Conservation (phyloP, 1,140 invertebrate species). For the Conopomorpha cramerella region DNA sequence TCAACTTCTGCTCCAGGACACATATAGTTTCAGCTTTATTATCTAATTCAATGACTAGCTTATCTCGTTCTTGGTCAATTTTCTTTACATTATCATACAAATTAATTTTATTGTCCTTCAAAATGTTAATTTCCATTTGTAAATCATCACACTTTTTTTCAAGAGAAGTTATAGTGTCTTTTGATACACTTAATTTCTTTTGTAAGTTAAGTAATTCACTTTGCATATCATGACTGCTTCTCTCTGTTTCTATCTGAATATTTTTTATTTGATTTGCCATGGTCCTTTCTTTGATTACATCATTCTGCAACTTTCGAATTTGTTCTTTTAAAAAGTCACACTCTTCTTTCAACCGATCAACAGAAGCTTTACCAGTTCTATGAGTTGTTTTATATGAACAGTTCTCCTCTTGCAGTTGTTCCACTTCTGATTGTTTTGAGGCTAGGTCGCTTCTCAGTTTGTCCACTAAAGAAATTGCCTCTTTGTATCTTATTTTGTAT, state of each 20-base stretch:
- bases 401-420: slow-evolving; percentile 45
- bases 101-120: slow-evolving; percentile 62
- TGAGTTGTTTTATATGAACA: slow-evolving; percentile 43
- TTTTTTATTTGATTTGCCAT: slow-evolving; percentile 60
- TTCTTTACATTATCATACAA: slow-evolving; percentile 58
- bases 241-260: slow-evolving; percentile 66
- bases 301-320: slow-evolving; percentile 45
- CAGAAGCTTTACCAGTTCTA: slow-evolving; percentile 39
- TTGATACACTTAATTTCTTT: slow-evolving; percentile 57
- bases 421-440: slow-evolving; percentile 39
- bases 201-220: slow-evolving; percentile 59
- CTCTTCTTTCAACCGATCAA: slow-evolving; percentile 41
- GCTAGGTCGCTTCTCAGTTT: slow-evolving; percentile 43
- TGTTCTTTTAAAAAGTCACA: slow-evolving; percentile 46
- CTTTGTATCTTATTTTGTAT: slow-evolving; percentile 33
- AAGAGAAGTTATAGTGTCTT: slow-evolving; percentile 55
- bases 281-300: slow-evolving; percentile 50
- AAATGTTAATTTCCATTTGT: slow-evolving; percentile 58
- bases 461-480: slow-evolving; percentile 28
- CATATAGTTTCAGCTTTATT: slow-evolving; percentile 63
- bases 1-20: slow-evolving; percentile 61
- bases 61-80: slow-evolving; percentile 66
- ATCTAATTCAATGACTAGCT: slow-evolving; percentile 64
- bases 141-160: slow-evolving; percentile 62
- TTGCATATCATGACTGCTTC: slow-evolving; percentile 62